phyloP scores from a whole-genome alignment of 2,113 vertebrate species.

The Labeo catla region DNA sequence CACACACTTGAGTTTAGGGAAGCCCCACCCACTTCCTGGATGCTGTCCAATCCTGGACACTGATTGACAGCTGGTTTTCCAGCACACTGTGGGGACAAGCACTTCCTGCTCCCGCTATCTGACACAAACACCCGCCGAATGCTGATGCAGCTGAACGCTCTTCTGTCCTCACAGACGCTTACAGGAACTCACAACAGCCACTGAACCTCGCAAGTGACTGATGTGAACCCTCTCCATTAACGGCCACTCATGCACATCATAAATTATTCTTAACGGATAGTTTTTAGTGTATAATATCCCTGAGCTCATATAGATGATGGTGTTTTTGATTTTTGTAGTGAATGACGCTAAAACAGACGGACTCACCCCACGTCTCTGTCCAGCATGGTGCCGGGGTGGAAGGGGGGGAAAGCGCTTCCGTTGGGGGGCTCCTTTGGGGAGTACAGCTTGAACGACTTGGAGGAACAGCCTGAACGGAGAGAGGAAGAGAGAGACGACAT shows the following conservation, averaged over 20 bases:
- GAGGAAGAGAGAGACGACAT: slow-evolving; percentile 49
- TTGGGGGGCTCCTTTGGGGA: slow-evolving; percentile 99
- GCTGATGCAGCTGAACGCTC: slow-evolving; percentile 29
- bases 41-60: slow-evolving; percentile 27
- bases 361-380: slow-evolving; percentile 99
- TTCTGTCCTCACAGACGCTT: slow-evolving; percentile 2
- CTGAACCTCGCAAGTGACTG: neutral
- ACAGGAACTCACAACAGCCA: neutral
- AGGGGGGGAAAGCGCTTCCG: slow-evolving; percentile 98
- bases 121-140: neutral
- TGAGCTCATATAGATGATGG: neutral
- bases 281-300: neutral
- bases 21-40: slow-evolving; percentile 28
- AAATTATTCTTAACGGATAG: neutral
- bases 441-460: slow-evolving; percentile 99
- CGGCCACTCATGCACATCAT: neutral
- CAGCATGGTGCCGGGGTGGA: slow-evolving; percentile 99
- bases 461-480: slow-evolving; percentile 89
- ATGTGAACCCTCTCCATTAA: slow-evolving; percentile 83
- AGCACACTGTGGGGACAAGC: slow-evolving; percentile 6
- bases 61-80: slow-evolving; percentile 37
- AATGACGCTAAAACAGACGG: slow-evolving; percentile 53
- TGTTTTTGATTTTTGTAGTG: neutral
- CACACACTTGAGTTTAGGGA: slow-evolving; percentile 14
- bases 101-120: slow-evolving; percentile 39